Conservation (phyloP, 2,888 invertebrate genomes). For the Aphrophora alni region DNA sequence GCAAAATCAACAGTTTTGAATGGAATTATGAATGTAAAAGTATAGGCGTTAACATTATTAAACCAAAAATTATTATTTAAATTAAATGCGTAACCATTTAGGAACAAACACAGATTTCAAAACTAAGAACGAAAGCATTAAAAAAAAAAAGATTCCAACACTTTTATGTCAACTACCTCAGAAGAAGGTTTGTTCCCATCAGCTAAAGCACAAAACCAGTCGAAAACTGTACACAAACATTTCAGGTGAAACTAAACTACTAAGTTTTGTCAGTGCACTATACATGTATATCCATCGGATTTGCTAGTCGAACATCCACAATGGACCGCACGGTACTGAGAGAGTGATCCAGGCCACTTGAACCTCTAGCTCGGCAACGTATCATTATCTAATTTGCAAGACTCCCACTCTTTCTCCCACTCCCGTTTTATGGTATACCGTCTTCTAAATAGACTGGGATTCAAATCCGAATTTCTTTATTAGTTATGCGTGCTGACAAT, state of each 20-base stretch:
- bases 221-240: background rate
- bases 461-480: background rate
- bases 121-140: no score
- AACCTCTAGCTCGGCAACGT: background rate
- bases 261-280: background rate
- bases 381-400: constrained; percentile 2
- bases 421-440: background rate
- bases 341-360: background rate
- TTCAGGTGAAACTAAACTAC: background rate
- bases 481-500: no score
- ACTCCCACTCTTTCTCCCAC: background rate
- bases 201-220: background rate
- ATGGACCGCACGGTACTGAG: background rate
- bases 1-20: no score
- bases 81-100: no score
- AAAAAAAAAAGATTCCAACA: background rate
- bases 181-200: background rate
- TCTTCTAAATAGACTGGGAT: background rate
- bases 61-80: no score
- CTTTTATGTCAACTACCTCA: background rate
- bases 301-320: background rate
- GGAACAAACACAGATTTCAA: no score
- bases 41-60: no score
- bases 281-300: background rate
- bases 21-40: no score